These are phyloP conservation scores for Buathra laborator DNA, from an alignment of 2,888 invertebrate species.

Conservation along the genomic window DNA sequence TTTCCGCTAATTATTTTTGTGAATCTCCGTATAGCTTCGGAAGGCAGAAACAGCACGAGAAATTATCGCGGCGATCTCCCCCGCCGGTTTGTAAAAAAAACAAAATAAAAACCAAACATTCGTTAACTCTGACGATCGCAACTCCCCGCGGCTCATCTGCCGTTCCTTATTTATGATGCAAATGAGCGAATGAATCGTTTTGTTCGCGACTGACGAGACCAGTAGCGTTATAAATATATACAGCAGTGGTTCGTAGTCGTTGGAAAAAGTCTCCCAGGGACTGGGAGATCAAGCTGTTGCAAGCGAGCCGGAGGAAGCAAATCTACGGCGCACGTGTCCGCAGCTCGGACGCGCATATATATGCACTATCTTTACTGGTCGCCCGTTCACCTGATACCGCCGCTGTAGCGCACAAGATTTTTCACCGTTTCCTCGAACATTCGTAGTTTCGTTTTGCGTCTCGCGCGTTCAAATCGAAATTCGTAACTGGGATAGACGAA, in stretches of 20 bases:
- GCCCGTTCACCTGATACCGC: conserved; percentile 46
- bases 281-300: conserved; percentile 26
- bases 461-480: neutral
- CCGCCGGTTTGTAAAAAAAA: neutral
- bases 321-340: conserved; percentile 57
- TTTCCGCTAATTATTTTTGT: neutral
- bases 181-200: conserved; percentile 29
- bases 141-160: conserved; percentile 10
- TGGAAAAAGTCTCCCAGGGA: conserved; percentile 60
- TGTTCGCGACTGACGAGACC: conserved; percentile 16
- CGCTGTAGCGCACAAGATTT: conserved; percentile 46
- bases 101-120: conserved; percentile 1
- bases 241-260: conserved; percentile 26
- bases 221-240: conserved; percentile 34
- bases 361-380: conserved; percentile 17
- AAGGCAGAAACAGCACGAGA: neutral
- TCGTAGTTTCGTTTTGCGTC: conserved; percentile 3
- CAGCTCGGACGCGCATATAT: conserved; percentile 42
- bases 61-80: neutral
- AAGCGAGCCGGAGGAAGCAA: conserved; percentile 15
- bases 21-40: neutral
- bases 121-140: conserved; percentile 9
- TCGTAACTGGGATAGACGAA: neutral
- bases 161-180: conserved; percentile 3
- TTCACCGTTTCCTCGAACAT: conserved; percentile 37